Evolutionary conservation across 2,888 invertebrate species (phyloP).

Genomic region (Eudasyphora cyanicolor): DNA sequence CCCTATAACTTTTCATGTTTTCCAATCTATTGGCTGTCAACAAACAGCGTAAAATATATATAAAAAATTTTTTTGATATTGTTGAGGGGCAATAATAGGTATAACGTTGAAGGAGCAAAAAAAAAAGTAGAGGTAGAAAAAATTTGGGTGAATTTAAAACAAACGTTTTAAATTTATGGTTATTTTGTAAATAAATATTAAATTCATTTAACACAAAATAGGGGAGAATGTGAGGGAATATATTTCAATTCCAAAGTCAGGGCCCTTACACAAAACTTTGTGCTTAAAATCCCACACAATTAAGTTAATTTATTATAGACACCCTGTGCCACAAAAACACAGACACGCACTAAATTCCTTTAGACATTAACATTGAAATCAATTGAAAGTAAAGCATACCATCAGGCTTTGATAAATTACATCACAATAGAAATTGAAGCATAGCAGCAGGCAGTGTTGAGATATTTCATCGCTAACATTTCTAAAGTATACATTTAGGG

Average conservation of each 20-base stretch:
- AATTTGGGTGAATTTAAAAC: background rate
- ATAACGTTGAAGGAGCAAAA: background rate
- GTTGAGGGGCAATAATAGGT: background rate
- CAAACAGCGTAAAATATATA: background rate
- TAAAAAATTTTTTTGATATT: constrained; percentile 2
- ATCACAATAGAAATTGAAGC: background rate
- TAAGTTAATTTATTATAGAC: no score
- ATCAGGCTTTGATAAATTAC: background rate
- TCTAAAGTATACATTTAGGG: background rate
- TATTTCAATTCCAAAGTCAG: background rate
- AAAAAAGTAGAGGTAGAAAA: background rate
- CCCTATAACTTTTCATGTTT: constrained; percentile 27
- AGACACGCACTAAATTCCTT: background rate
- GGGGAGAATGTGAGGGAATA: no score
- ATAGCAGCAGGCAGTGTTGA: background rate
- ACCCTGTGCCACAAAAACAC: no score
- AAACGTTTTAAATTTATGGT: background rate
- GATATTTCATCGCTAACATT: background rate
- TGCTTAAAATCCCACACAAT: no score
- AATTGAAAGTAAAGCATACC: background rate
- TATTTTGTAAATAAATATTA: no score
- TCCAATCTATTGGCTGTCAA: constrained; percentile 42
- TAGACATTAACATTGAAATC: background rate
- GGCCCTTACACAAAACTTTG: background rate
- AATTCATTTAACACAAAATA: no score